These are phyloP conservation scores for Mechanitis mazaeus DNA, from an alignment of 2,888 invertebrate species.

Conservation along the genomic window DNA sequence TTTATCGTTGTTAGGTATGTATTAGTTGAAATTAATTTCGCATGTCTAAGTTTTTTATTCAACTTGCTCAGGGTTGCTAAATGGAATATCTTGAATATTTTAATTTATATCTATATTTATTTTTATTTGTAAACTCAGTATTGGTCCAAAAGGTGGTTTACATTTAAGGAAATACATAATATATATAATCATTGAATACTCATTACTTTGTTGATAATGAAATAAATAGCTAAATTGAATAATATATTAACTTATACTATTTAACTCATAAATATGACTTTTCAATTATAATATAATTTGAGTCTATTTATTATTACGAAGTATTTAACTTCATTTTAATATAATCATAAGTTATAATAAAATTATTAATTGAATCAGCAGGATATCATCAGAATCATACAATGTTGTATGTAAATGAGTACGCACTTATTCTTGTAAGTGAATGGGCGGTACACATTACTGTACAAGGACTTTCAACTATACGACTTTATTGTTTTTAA, in stretches of 20 bases:
- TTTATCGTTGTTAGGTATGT: conserved; percentile 14
- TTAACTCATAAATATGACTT: too few species aligned
- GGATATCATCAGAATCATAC: conserved; percentile 3
- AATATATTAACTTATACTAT: too few species aligned
- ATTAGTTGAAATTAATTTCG: conserved; percentile 6
- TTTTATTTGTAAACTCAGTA: too few species aligned
- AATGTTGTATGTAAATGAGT: conserved; percentile 5
- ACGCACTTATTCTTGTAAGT: conserved; percentile 1
- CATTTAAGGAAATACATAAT: too few species aligned
- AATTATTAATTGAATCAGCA: not conserved
- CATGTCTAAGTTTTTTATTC: not conserved
- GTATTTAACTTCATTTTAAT: not conserved
- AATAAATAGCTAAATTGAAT: too few species aligned
- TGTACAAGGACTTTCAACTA: not conserved
- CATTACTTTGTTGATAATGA: too few species aligned
- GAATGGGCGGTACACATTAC: not conserved
- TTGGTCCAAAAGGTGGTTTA: too few species aligned
- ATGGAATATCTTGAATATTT: not conserved
- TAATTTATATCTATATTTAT: too few species aligned
- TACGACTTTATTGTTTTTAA: not conserved
- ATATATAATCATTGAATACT: too few species aligned
- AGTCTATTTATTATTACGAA: too few species aligned
- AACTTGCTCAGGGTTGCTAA: not conserved
- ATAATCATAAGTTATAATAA: not conserved
- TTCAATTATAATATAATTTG: too few species aligned